A percentile compares a stretch with the other conserved stretches of the same genome.
phyloP scores from a whole-genome alignment of 2,113 vertebrate genomes.

The mouse (Mus musculus) region GRCm39 chr8:112714001-112714500 shows the following conservation, averaged over 20 bases:
- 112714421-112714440: background rate
- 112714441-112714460: conserved; percentile 88
- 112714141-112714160: background rate
- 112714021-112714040: background rate
- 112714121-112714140: background rate
- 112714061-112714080: background rate
- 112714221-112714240: background rate
- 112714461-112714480: conserved; percentile 95
- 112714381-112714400: background rate
- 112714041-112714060: background rate
- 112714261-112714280: background rate
- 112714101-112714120: background rate
- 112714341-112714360: background rate
- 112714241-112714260: background rate
- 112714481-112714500: conserved; percentile 98
- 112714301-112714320: background rate
- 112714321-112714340: background rate
- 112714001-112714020: background rate
- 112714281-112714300: background rate
- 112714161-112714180: background rate
- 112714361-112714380: background rate
- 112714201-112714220: background rate
- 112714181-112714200: background rate
- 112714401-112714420: background rate
- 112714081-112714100: background rate